Evolutionary conservation across 2,797 vertebrate species (phyloP), one percentile per base, ranked within the genome.

Genomic region (Ceyx erithaca): DNA sequence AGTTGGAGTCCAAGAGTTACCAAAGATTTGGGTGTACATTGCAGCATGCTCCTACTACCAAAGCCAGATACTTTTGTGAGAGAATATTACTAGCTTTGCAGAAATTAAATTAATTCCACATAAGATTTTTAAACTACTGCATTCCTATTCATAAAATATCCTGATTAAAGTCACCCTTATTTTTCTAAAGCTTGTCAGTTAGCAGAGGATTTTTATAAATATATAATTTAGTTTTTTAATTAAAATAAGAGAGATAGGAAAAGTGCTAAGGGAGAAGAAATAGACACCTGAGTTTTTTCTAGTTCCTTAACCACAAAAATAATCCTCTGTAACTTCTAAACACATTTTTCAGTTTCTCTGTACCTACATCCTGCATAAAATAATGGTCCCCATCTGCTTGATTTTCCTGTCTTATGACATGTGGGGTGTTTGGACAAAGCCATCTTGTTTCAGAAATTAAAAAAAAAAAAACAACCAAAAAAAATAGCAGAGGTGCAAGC

Each of bases 181-280:
- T 25, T 63, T 72, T 81, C 55, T 73, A 59, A 68, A 80, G 57
- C 26, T 2, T 14, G 31, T 3, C 18, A 45, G 6, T 43, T 55
- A 71, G 28, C 7, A 1, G 21, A 58, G 54, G 6, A 18, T 19
- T 49, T 73, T 59, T 19, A 30, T 48, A 75, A 68, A 54, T 30
- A 7, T 3, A 30, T n/a, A 2, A 7, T 12, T 55, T 40, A n/a
- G 5, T 55, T 4, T 35, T 43, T 4, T 0, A 28, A 14, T 23
- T 52, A 49, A 84, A 17, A 16, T 18, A 14, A 40, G 25, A 33
- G 55, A 78, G 41, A 51, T 6, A 22, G 37, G 52, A 59, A 37
- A 55, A 26, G 31, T 61, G 46, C 40, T 59, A 43, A 43, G 51
- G 19, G 8, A 30, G 25, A 45, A 48, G 25, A n/a, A 30, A 20